These are phyloP conservation scores for Sinella curviseta DNA, from an alignment of 1,140 invertebrate species.

Conservation along the genomic window DNA sequence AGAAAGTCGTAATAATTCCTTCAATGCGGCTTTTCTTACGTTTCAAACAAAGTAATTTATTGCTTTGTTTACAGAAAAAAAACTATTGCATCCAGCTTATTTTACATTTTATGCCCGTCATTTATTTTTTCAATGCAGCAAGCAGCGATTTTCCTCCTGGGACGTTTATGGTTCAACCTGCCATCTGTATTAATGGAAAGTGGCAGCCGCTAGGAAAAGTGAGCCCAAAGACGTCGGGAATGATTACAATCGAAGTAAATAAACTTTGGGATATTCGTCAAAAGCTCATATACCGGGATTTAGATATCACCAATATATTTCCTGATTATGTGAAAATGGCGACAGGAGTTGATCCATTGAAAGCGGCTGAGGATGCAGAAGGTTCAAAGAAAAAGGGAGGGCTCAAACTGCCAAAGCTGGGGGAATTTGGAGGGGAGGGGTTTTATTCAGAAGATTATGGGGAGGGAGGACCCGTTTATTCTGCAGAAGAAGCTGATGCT, in stretches of 20 bases:
- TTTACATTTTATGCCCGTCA: not conserved
- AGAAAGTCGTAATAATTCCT: too few relatives aligned
- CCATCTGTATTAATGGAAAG: conserved; percentile 27
- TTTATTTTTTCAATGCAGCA: conserved; percentile 6
- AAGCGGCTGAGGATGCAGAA: not conserved
- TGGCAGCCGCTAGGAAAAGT: conserved; percentile 42
- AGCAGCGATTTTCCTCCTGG: conserved; percentile 35
- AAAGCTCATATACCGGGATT: conserved; percentile 32
- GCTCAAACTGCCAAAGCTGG: not conserved
- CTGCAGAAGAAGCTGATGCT: not conserved
- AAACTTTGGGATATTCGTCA: conserved; percentile 40
- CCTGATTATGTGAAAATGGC: conserved; percentile 25
- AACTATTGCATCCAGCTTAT: too few relatives aligned
- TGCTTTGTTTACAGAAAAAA: too few relatives aligned
- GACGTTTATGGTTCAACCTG: conserved; percentile 47
- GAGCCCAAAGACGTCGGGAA: conserved; percentile 4
- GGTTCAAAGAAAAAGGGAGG: not conserved
- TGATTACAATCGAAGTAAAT: conserved; percentile 35
- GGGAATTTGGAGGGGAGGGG: not conserved
- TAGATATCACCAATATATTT: conserved; percentile 7
- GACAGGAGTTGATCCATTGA: not conserved
- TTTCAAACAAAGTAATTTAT: too few relatives aligned
- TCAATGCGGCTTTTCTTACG: too few relatives aligned
- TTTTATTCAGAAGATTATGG: not conserved
- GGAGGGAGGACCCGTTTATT: not conserved